These are phyloP conservation scores for Drosophila saltans DNA, from an alignment of 1,140 invertebrate species.

Conservation along the genomic window DNA sequence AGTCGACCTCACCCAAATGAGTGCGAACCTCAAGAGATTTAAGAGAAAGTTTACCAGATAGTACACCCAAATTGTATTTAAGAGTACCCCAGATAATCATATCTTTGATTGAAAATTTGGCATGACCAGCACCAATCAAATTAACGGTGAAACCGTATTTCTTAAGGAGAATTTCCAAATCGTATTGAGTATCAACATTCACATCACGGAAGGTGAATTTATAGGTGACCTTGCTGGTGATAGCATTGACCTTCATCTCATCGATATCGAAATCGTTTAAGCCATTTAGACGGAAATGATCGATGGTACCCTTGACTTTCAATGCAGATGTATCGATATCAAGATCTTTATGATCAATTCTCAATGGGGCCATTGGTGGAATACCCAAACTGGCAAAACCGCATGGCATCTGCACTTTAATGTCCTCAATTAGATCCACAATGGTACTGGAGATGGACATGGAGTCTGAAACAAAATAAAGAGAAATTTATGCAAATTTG, in stretches of 20 bases:
- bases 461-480: slow-evolving; percentile 23
- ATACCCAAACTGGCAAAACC: slow-evolving; percentile 70
- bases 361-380: slow-evolving; percentile 73
- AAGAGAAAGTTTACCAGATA: slow-evolving; percentile 68
- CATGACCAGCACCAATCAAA: slow-evolving; percentile 68
- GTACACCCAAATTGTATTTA: slow-evolving; percentile 72
- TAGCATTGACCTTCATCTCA: slow-evolving; percentile 75
- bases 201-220: slow-evolving; percentile 70
- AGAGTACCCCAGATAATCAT: slow-evolving; percentile 71
- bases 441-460: slow-evolving; percentile 67
- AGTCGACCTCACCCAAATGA: slow-evolving; percentile 74
- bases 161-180: slow-evolving; percentile 62
- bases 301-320: slow-evolving; percentile 58
- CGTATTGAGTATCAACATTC: slow-evolving; percentile 74
- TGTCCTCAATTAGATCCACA: slow-evolving; percentile 49
- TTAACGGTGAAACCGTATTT: slow-evolving; percentile 78
- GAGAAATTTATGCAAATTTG: too few species aligned
- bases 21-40: slow-evolving; percentile 73
- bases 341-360: slow-evolving; percentile 59
- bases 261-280: slow-evolving; percentile 75
- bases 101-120: slow-evolving; percentile 75
- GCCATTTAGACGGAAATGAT: slow-evolving; percentile 77
- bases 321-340: slow-evolving; percentile 60
- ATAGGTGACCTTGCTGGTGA: slow-evolving; percentile 77
- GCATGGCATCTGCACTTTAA: slow-evolving; percentile 77